Percentiles rank a stretch among this genome's conserved stretches.
phyloP scores from a whole-genome alignment of 2,797 vertebrate species.

The Carapus acus region DNA sequence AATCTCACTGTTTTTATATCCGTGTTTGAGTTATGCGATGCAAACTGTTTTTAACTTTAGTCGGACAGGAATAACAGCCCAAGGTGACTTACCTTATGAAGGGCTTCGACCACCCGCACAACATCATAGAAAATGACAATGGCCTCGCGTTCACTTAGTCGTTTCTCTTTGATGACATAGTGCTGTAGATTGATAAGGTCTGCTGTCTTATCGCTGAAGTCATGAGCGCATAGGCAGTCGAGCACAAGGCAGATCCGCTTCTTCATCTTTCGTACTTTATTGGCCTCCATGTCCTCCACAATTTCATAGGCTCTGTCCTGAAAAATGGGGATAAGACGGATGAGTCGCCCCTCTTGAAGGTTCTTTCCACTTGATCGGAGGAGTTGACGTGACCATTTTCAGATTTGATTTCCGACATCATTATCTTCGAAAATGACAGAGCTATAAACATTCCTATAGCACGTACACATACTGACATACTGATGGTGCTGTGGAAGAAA shows the following conservation, averaged over 20 bases:
- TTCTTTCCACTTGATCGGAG: conserved; percentile 3
- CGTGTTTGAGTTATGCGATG: no score
- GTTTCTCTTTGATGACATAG: conserved; percentile 98
- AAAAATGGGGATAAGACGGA: neutral
- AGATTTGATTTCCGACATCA: conserved; percentile 16
- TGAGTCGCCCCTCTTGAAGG: neutral
- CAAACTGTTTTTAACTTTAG: neutral
- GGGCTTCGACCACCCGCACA: conserved; percentile 95
- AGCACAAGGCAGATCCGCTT: conserved; percentile 97
- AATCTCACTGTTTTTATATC: neutral
- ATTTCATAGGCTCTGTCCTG: conserved; percentile 94
- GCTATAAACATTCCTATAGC: conserved; percentile 18
- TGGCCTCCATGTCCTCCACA: conserved; percentile 86
- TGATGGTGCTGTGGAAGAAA: conserved; percentile 11
- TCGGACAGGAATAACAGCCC: neutral
- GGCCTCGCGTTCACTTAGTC: conserved; percentile 92
- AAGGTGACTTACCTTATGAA: conserved; percentile 84
- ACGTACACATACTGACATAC: conserved; percentile 12
- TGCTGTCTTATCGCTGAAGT: conserved; percentile 96
- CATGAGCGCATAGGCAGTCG: conserved; percentile 96
- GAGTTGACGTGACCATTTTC: conserved; percentile 11
- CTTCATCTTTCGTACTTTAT: conserved; percentile 88
- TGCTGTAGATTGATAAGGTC: conserved; percentile 99
- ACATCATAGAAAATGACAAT: conserved; percentile 99
- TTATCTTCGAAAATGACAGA: conserved; percentile 22